A percentile compares a stretch with the other conserved stretches of the same genome.
Conservation (phyloP, 2,888 invertebrate genomes). For the Polietes domitor region DNA sequence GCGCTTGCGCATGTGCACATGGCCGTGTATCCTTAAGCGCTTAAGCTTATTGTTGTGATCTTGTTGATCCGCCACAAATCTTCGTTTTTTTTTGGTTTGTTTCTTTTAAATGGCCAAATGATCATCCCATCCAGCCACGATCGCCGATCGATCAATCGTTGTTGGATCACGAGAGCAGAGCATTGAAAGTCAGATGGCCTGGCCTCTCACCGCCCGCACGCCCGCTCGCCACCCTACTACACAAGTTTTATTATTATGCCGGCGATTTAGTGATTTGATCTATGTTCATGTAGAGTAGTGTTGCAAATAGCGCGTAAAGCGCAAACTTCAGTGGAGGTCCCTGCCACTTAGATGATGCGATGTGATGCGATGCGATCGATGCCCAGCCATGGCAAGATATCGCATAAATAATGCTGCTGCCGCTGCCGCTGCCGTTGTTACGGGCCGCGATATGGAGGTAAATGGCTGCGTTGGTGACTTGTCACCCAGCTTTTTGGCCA, state of each 20-base stretch:
- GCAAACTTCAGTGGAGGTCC: constrained; percentile 79
- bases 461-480: constrained; percentile 47
- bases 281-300: constrained; percentile 67
- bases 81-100: not conserved
- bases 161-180: not conserved
- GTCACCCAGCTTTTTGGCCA: constrained; percentile 58
- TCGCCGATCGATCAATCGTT: constrained; percentile 1
- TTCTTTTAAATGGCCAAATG: not conserved
- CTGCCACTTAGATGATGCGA: constrained; percentile 74
- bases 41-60: not conserved
- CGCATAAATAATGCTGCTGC: constrained; percentile 30
- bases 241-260: constrained; percentile 53
- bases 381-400: not conserved
- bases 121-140: not conserved
- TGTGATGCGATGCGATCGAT: constrained; percentile 30
- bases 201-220: not conserved
- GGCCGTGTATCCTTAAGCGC: not conserved
- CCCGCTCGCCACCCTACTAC: not conserved
- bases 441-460: constrained; percentile 1
- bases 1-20: too few relatives aligned
- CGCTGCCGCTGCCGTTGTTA: constrained; percentile 21
- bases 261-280: constrained; percentile 65
- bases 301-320: constrained; percentile 73
- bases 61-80: constrained; percentile 28
- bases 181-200: not conserved